phyloP scores from a whole-genome alignment of 2,113 vertebrate genomes.

The Carassius auratus region DNA sequence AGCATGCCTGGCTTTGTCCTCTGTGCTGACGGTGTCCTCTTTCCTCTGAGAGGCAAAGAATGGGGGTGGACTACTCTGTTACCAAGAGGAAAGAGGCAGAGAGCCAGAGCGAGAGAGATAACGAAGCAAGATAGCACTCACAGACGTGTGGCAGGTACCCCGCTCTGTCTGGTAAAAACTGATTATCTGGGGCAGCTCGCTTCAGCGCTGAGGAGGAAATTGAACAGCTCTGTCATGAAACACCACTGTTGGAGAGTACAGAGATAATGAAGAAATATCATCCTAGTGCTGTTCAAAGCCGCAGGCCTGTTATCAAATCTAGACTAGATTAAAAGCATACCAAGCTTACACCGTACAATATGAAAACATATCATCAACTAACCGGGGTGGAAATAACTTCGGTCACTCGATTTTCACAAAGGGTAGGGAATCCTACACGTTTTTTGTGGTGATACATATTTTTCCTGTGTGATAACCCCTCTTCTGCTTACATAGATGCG shows the following conservation, averaged over 20 bases:
- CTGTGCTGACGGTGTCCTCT: constrained; percentile 58
- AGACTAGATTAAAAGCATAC: constrained; percentile 37
- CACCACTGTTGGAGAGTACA: constrained; percentile 36
- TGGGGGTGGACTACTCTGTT: constrained; percentile 50
- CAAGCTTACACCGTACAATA: constrained; percentile 8
- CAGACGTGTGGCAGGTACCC: constrained; percentile 63
- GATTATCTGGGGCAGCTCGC: constrained; percentile 62
- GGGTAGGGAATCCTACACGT: neutral
- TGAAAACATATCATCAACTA: constrained; percentile 16
- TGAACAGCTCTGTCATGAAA: constrained; percentile 50
- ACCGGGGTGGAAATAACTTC: constrained; percentile 20
- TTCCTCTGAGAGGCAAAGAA: constrained; percentile 63
- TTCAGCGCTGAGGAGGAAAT: constrained; percentile 63
- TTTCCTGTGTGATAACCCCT: constrained; percentile 45
- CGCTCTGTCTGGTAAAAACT: constrained; percentile 58
- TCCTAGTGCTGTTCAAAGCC: constrained; percentile 27
- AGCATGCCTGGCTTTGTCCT: constrained; percentile 53
- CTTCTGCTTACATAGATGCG: constrained; percentile 32
- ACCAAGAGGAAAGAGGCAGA: constrained; percentile 32
- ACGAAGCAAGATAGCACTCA: constrained; percentile 65
- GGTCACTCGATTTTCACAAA: neutral
- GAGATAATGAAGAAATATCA: constrained; percentile 37
- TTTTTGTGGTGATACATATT: constrained; percentile 35
- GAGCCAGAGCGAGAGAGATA: constrained; percentile 46
- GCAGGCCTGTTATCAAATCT: constrained; percentile 23